A percentile compares a stretch with the other conserved stretches of the same genome.
Conservation (phyloP, 35 echinoderm and acorn worm species). For the Patiria miniata region DNA sequence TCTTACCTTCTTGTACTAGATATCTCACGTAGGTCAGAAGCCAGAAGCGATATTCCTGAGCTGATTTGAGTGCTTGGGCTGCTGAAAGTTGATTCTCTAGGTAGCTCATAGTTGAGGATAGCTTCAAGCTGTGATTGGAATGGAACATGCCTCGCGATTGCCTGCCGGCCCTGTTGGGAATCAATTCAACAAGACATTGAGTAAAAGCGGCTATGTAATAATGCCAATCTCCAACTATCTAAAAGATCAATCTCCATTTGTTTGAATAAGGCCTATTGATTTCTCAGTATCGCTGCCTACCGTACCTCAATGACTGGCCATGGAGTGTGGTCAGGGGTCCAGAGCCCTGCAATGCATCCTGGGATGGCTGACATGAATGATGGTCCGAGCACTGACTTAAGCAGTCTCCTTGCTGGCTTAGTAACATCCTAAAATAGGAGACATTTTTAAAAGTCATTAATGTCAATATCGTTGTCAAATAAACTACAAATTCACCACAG, state of each 20-base stretch:
- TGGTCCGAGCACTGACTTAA: conserved; percentile 86
- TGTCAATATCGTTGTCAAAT: background rate
- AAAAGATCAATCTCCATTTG: no score
- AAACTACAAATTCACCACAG: no score
- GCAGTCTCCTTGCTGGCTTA: conserved; percentile 70
- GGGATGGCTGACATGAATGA: conserved; percentile 68
- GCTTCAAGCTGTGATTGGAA: conserved; percentile 70
- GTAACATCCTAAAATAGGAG: conserved; percentile 70
- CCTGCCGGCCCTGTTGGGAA: conserved; percentile 1
- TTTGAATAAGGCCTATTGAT: no score
- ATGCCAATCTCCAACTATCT: no score
- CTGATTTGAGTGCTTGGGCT: conserved; percentile 77
- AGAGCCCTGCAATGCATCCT: conserved; percentile 33
- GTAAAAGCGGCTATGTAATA: no score
- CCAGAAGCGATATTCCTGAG: conserved; percentile 95
- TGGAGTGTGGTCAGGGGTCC: conserved; percentile 80
- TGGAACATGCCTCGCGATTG: conserved; percentile 57
- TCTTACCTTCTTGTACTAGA: conserved; percentile 92
- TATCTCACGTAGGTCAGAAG: conserved; percentile 85
- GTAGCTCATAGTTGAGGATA: conserved; percentile 80
- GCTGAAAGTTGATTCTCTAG: conserved; percentile 85
- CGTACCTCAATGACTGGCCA: conserved; percentile 46
- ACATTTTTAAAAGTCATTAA: background rate
- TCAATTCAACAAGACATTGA: background rate
- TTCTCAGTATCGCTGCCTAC: no score